phyloP scores from a whole-genome alignment of 2,113 vertebrate species.

The Thomomys bottae region DNA sequence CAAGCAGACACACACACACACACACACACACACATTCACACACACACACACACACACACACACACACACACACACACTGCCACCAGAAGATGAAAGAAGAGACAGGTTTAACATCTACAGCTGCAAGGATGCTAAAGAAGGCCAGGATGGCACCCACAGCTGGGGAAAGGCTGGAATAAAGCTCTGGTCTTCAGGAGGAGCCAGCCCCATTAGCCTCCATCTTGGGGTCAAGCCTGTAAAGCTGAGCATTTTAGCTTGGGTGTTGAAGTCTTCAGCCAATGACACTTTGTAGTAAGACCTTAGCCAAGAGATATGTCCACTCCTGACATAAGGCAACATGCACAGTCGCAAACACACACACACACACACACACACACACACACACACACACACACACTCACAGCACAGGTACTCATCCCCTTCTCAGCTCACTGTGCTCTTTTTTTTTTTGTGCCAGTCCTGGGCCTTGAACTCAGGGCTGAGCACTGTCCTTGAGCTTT shows the following conservation, averaged over 20 bases:
- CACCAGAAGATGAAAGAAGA: background rate
- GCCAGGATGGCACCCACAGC: background rate
- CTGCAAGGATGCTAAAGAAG: background rate
- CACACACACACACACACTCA: too few relatives aligned
- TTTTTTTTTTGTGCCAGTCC: too few relatives aligned
- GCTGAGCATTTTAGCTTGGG: accelerated
- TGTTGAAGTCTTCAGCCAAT: accelerated
- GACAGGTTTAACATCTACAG: background rate
- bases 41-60: background rate
- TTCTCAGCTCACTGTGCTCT: background rate
- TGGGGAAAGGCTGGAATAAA: background rate
- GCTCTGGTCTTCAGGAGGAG: background rate
- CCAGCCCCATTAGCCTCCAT: background rate
- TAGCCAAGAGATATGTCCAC: accelerated
- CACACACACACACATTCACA: too few relatives aligned
- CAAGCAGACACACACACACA: too few relatives aligned
- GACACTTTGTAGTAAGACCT: accelerated
- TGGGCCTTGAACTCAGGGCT: too few relatives aligned
- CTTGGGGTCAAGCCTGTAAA: too few relatives aligned
- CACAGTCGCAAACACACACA: accelerated
- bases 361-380: accelerated
- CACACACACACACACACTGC: background rate
- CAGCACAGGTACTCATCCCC: too few relatives aligned
- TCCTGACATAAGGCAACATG: background rate
- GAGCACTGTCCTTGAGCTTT: too few relatives aligned